Conservation (phyloP, 2,797 vertebrate species). For the Phrynocephalus vlangalii region DNA sequence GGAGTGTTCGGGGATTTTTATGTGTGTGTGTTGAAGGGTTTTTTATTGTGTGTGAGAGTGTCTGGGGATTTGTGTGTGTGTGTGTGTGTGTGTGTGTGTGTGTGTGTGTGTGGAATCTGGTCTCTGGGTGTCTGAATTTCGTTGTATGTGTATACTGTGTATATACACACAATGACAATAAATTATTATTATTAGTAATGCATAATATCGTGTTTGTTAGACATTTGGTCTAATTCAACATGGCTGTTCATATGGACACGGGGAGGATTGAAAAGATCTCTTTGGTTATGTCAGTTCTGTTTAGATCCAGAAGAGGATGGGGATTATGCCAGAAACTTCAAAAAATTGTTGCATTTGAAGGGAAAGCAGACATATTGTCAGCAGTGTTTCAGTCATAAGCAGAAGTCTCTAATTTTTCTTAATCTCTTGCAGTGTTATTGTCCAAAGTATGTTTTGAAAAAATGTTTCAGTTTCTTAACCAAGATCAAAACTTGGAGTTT, state of each 20-base stretch:
- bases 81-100: no score
- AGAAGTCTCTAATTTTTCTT: neutral
- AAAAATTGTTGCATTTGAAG: neutral
- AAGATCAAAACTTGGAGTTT: neutral
- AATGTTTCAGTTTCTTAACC: neutral
- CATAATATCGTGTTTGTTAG: neutral
- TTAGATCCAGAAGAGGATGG: neutral
- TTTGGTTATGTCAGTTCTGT: neutral
- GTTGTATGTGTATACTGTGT: no score
- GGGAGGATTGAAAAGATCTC: neutral
- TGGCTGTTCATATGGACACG: neutral
- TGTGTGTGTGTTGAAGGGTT: no score
- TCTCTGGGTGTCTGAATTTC: no score
- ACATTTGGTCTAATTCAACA: neutral
- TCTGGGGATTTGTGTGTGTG: no score
- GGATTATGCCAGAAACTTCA: neutral
- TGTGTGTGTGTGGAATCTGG: no score
- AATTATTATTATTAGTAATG: no score
- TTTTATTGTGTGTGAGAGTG: no score
- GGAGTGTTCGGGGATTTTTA: no score
- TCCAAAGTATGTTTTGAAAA: neutral
- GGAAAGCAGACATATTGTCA: neutral
- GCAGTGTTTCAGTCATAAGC: neutral
- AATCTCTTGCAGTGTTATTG: neutral
- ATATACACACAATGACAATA: no score